Percentiles rank a stretch among this genome's conserved stretches.
Conservation (phyloP, 2,113 vertebrate species). For the Siniperca chuatsi region DNA sequence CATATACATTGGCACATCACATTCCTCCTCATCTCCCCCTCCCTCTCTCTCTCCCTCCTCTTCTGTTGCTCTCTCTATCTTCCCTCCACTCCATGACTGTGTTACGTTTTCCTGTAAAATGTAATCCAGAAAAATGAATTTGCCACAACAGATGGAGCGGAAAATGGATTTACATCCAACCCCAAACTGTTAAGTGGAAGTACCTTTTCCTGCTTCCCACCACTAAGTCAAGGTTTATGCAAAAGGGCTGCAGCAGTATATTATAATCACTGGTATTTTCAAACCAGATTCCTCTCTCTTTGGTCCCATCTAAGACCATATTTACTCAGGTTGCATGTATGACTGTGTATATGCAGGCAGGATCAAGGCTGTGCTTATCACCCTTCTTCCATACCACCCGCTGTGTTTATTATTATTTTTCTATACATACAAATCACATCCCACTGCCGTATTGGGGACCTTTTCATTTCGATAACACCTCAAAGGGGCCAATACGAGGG, state of each 20-base stretch:
- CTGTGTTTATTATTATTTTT: slow-evolving; percentile 50
- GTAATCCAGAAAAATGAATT: slow-evolving; percentile 70
- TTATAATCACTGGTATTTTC: slow-evolving; percentile 45
- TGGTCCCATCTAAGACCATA: slow-evolving; percentile 25
- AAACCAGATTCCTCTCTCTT: slow-evolving; percentile 6
- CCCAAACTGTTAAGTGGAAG: slow-evolving; percentile 58
- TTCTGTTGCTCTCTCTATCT: slow-evolving; percentile 27
- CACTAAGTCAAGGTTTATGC: slow-evolving; percentile 41
- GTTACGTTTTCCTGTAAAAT: slow-evolving; percentile 52
- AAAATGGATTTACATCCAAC: slow-evolving; percentile 74
- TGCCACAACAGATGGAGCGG: slow-evolving; percentile 71
- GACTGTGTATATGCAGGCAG: neutral
- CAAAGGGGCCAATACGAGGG: slow-evolving; percentile 18
- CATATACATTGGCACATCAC: slow-evolving; percentile 62
- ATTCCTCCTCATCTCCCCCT: slow-evolving; percentile 10
- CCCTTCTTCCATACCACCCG: slow-evolving; percentile 18
- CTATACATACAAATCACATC: slow-evolving; percentile 12
- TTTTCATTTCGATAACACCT: slow-evolving; percentile 61
- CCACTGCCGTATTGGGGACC: slow-evolving; percentile 27
- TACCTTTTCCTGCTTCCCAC: slow-evolving; percentile 35
- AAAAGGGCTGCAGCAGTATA: neutral
- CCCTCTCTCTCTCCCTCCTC: slow-evolving; percentile 8
- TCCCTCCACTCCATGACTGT: slow-evolving; percentile 30
- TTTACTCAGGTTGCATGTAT: slow-evolving; percentile 35
- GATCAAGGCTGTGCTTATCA: slow-evolving; percentile 31